Conservation (phyloP, 2,797 vertebrate species). For the Hydrolagus colliei region DNA sequence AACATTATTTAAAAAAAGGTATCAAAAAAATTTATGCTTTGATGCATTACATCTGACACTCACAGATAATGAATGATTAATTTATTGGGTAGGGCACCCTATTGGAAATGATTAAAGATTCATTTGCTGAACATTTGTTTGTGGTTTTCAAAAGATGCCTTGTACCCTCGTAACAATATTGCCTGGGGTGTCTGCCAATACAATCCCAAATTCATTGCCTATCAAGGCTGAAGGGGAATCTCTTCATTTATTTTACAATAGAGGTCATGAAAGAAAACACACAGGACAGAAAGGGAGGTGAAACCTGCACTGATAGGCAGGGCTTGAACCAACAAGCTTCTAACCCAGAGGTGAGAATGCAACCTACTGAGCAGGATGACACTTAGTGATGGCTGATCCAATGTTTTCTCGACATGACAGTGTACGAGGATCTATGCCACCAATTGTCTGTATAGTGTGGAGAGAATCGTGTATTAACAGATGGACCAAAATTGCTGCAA, state of each 20-base stretch:
- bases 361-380: too few species aligned
- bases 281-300: background rate
- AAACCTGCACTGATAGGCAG: background rate
- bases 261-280: background rate
- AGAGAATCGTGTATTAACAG: too few species aligned
- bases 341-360: too few species aligned
- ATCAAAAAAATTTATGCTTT: background rate
- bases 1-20: background rate
- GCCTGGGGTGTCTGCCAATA: background rate
- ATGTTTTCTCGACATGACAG: too few species aligned
- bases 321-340: too few species aligned
- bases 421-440: too few species aligned
- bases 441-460: too few species aligned
- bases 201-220: background rate
- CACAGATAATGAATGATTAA: background rate
- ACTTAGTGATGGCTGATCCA: too few species aligned
- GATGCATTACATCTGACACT: background rate
- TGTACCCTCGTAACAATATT: background rate
- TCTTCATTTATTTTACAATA: background rate
- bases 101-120: slow-evolving; percentile 5
- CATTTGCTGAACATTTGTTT: background rate
- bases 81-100: background rate
- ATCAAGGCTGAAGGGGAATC: background rate
- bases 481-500: too few species aligned
- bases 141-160: background rate